phyloP scores from a whole-genome alignment of 1,140 invertebrate genomes.

The Psix sp. region DNA sequence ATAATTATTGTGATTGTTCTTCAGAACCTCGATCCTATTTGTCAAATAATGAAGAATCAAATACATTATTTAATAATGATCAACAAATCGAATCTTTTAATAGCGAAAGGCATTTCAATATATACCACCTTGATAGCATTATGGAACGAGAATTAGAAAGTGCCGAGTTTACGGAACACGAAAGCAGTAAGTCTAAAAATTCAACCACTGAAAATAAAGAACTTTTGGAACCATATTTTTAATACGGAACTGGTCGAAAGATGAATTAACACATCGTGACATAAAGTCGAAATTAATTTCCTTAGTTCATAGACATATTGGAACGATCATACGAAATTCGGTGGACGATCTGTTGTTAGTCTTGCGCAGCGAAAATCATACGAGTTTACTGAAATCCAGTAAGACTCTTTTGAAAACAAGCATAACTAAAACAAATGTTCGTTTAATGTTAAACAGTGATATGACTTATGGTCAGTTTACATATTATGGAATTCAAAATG shows the following conservation, averaged over 20 bases:
- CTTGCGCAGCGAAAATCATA: conserved; percentile 22
- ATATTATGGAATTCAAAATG: conserved; percentile 12
- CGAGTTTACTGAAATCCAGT: conserved; percentile 6
- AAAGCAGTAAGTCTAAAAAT: too few relatives aligned
- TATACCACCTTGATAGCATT: too few relatives aligned
- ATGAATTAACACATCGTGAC: conserved; percentile 12
- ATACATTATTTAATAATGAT: too few relatives aligned
- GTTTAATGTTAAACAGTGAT: conserved; percentile 16
- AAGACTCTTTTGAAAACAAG: conserved; percentile 32
- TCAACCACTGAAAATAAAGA: too few relatives aligned
- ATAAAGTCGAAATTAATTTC: conserved; percentile 8
- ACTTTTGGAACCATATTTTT: background rate
- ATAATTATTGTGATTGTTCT: too few relatives aligned
- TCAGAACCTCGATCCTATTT: too few relatives aligned
- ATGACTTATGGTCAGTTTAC: conserved; percentile 11
- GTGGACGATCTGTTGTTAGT: conserved; percentile 19
- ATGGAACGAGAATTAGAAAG: too few relatives aligned
- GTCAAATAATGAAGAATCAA: too few relatives aligned
- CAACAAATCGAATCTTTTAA: too few relatives aligned
- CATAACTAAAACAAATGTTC: conserved; percentile 10
- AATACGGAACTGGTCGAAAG: background rate
- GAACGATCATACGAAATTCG: conserved; percentile 5
- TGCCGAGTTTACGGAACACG: too few relatives aligned
- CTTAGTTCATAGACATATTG: conserved; percentile 6
- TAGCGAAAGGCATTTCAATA: too few relatives aligned